Base-by-base conservation (phyloP, 1,140 invertebrate species). In the Adelges cooleyi region DNA sequence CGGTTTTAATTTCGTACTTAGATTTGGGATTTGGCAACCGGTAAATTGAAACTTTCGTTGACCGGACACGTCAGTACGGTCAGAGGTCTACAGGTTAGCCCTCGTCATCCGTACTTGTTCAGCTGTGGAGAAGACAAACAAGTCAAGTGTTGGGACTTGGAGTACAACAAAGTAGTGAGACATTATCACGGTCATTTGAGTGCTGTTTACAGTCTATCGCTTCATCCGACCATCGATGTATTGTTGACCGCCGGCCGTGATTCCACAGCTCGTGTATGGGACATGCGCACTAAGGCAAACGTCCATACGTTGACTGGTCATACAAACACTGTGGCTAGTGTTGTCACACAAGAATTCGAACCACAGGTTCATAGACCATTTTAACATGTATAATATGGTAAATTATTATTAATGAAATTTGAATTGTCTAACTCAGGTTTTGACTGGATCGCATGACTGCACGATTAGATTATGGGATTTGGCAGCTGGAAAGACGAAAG, bases 91-190 rank as follows among this genome's bases (percentile, higher is more conserved):
- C 90, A 90, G 56, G 90, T 99, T 23, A 98, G 94, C 67, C 72
- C 86, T 1, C 79, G 94, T 69, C 96, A 99, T 80, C 97, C 97
- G 10, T 99, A 99, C 76, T 78, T 99, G 20, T 99, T 99, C 77
- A 97, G 93, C 70, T 97, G 93, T 78, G 96, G 95, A 22, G 97
- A 99, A 81, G 97, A 99, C 78, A 85, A 97, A 72, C 94, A 97
- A 79, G 96, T 99, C 0, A 98, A 98, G 79, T 99, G 96, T 75
- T 99, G 96, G 96, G 96, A 99, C 79, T 80, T 99, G 11, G 96
- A 99, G 76, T 95, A 98, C 69, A 99, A 99, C 75, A 99, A 99
- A 81, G 92, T 88, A 5, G 96, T 99, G 68, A 80, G 97, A 10
- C 95, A 99, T 76, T 99, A 99, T 77, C 97, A 99, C 78, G 97